phyloP scores from a whole-genome alignment of 2,113 vertebrate species.

The Orthonyx spaldingii region DNA sequence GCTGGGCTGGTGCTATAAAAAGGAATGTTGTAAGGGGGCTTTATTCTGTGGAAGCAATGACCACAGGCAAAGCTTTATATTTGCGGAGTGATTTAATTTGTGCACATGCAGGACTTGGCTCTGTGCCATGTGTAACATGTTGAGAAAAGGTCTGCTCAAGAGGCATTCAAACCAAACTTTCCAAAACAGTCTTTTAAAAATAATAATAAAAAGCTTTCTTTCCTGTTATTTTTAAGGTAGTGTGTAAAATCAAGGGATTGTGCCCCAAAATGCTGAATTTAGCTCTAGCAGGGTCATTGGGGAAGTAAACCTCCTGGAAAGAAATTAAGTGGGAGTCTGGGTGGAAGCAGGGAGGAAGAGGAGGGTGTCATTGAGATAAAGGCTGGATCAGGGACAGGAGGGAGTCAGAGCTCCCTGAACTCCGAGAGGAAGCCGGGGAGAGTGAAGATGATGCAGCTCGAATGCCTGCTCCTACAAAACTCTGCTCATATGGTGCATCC shows the following conservation, averaged over 20 bases:
- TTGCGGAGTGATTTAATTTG: conserved; percentile 74
- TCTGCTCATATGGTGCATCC: neutral
- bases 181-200: neutral
- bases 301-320: neutral
- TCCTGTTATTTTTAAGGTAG: conserved; percentile 50
- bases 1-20: conserved; percentile 64
- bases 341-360: neutral
- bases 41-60: conserved; percentile 69
- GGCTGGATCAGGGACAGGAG: neutral
- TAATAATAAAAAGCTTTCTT: neutral
- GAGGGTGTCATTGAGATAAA: neutral
- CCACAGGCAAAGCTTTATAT: conserved; percentile 71
- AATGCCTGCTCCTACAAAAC: neutral
- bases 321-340: neutral
- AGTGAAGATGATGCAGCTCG: neutral
- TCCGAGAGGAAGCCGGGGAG: neutral
- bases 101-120: conserved; percentile 58
- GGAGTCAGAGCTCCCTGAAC: neutral
- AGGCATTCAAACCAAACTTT: conserved; percentile 37
- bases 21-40: conserved; percentile 63
- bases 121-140: conserved; percentile 54
- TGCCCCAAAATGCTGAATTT: neutral
- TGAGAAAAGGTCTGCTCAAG: conserved; percentile 48
- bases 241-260: neutral
- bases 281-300: neutral